Evolutionary conservation across 2,888 invertebrate species (phyloP).

Genomic region (Troilus luridus): DNA sequence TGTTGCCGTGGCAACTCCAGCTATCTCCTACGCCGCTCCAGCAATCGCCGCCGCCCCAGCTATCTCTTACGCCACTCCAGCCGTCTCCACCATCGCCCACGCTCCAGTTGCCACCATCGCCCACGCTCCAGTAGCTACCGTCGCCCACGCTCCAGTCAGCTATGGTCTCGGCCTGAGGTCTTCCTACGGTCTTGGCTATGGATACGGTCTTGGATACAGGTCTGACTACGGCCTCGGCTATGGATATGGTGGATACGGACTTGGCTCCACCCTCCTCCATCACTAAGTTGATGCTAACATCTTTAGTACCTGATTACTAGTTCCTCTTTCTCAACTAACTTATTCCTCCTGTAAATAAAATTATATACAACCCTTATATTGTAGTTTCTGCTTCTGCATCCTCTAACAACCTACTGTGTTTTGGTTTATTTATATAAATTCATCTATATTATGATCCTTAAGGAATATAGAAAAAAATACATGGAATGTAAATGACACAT

Average conservation of each 20-base stretch:
- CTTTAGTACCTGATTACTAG: neutral
- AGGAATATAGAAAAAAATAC: too few relatives aligned
- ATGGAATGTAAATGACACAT: too few relatives aligned
- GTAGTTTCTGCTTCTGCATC: too few relatives aligned
- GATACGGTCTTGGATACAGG: constrained; percentile 8
- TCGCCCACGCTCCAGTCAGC: too few relatives aligned
- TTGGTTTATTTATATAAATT: too few relatives aligned
- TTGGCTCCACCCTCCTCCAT: constrained; percentile 27
- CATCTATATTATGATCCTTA: too few relatives aligned
- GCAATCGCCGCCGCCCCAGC: constrained; percentile 62
- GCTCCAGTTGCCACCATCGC: constrained; percentile 66
- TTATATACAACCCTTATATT: too few relatives aligned
- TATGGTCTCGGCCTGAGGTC: too few relatives aligned
- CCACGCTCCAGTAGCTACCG: constrained; percentile 71
- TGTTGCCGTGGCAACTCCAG: constrained; percentile 67
- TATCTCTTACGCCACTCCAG: constrained; percentile 52
- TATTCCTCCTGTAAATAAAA: neutral
- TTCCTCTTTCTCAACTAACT: neutral
- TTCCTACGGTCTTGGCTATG: neutral
- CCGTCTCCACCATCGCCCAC: constrained; percentile 49
- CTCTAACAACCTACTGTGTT: too few relatives aligned
- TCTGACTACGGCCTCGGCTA: constrained; percentile 42
- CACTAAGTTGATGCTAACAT: neutral
- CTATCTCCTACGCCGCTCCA: constrained; percentile 65
- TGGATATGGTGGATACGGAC: constrained; percentile 52